A percentile compares a stretch with the other conserved stretches of the same genome.
Evolutionary conservation across 1,140 invertebrate genomes (phyloP).

Genomic region (Brachionus manjavacas): DNA sequence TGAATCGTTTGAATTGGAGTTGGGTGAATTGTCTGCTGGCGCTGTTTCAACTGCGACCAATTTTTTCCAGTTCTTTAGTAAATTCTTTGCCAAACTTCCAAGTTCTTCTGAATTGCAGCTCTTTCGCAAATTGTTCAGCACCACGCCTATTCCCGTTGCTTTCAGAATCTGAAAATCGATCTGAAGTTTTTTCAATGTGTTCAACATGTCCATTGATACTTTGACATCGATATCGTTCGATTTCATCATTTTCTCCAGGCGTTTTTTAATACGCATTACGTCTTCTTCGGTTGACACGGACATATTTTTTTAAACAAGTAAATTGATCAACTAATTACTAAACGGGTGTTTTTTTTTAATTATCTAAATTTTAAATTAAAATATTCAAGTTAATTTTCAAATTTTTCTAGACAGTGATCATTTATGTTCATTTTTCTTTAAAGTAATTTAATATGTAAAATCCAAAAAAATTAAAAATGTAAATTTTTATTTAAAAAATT

Average conservation of each 20-base stretch:
- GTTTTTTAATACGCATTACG: constrained; percentile 85
- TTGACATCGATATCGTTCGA: constrained; percentile 72
- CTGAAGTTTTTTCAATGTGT: neutral
- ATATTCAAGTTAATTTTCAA: no score
- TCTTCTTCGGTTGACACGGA: constrained; percentile 67
- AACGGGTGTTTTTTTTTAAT: no score
- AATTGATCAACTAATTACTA: no score
- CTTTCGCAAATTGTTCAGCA: constrained; percentile 91
- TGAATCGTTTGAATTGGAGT: constrained; percentile 46
- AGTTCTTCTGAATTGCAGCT: constrained; percentile 91
- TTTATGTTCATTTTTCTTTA: no score
- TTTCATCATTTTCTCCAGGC: constrained; percentile 81
- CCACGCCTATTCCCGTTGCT: constrained; percentile 96
- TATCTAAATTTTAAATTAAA: no score
- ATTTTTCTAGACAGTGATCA: no score
- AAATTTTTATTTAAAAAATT: no score
- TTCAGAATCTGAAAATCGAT: constrained; percentile 47
- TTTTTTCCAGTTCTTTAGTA: constrained; percentile 98
- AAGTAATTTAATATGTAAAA: no score
- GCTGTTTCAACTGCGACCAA: constrained; percentile 64
- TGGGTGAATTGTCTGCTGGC: neutral
- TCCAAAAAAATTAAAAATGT: no score
- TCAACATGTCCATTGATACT: constrained; percentile 48
- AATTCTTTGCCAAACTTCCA: constrained; percentile 80
- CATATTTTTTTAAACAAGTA: no score